Percentiles rank a stretch among this genome's conserved stretches.
phyloP scores from a whole-genome alignment of 2,888 invertebrate genomes.

The Chymomyza caudatula region DNA sequence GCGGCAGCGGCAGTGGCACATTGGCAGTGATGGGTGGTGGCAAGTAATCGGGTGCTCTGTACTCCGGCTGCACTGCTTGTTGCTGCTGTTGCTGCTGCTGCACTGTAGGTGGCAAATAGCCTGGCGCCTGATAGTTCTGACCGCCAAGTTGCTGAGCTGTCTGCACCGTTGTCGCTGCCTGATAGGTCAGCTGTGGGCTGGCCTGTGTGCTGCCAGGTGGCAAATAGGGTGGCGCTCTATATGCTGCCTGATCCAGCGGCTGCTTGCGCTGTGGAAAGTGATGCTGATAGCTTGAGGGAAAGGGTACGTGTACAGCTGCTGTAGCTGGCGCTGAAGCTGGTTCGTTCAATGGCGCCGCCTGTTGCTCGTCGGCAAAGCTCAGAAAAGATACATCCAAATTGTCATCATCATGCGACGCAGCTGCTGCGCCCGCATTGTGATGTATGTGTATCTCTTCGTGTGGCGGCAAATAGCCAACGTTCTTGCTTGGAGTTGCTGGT shows the following conservation, averaged over 20 bases:
- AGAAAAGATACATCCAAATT: slow-evolving; percentile 60
- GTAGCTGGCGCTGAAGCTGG: slow-evolving; percentile 11
- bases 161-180: slow-evolving; percentile 5
- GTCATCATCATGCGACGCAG: slow-evolving; percentile 44
- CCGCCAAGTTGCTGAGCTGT: slow-evolving; percentile 10
- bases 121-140: slow-evolving; percentile 35
- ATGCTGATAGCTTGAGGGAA: slow-evolving; percentile 64
- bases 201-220: slow-evolving; percentile 41
- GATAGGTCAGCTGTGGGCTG: not conserved
- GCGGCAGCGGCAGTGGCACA: slow-evolving; percentile 5
- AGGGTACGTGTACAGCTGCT: slow-evolving; percentile 48
- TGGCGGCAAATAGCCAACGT: slow-evolving; percentile 42
- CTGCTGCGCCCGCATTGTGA: slow-evolving; percentile 34
- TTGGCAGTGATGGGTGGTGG: slow-evolving; percentile 31
- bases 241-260: slow-evolving; percentile 11
- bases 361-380: slow-evolving; percentile 41
- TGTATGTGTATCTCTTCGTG: slow-evolving; percentile 44
- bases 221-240: slow-evolving; percentile 37
- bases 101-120: slow-evolving; percentile 33
- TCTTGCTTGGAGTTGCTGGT: slow-evolving; percentile 14
- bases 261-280: slow-evolving; percentile 42
- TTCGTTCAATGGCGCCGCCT: slow-evolving; percentile 17
- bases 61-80: slow-evolving; percentile 3
- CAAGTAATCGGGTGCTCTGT: slow-evolving; percentile 40
- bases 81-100: slow-evolving; percentile 2